Base-by-base conservation (phyloP, 2,888 invertebrate species). In the Aleiodes alternator region DNA sequence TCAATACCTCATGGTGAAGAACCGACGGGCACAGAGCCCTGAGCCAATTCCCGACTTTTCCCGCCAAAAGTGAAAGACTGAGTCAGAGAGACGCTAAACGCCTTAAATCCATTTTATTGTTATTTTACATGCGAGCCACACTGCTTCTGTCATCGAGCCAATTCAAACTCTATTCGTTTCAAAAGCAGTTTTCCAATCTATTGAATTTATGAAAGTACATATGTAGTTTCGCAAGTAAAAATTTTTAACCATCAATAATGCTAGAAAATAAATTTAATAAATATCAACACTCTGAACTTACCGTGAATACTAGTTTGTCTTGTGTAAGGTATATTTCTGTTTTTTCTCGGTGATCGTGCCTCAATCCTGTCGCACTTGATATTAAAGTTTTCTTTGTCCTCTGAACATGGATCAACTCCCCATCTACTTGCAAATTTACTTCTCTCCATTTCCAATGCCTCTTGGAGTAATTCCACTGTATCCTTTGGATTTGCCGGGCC, bases 401-500 rank as follows among this genome's bases (percentile, higher is more conserved):
- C 87, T 56, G 80, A 76, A 7, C 84, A 79, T 0, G 88, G 87
- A 82, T 93, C 92, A 72, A 93, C 91, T 82, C 93, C 93, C 87
- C 93, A 94, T 81, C 92, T 90, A 76, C 90, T 90, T 72, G 91
- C 91, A 83, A 93, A 93, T 72, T 92, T 90, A 81, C 91, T 91
- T 82, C 92, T 90, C 78, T 93, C 93, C 76, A 90, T 88, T 53
- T 91, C 90, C 75, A 92, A 90, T 78, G 93, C 92, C 76, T 93
- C 93, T 50, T 92, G 91, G 80, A 93, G 90, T 81, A 93, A 86
- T 51, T 91, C 90, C 70, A 90, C 91, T 4, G 93, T 93, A 72
- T 93, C 93, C 34, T 91, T 91, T 4, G 92, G 87, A 82, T 92
- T 92, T 11, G 93, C 91, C 1, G 91, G 90, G 8, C 93, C 93